A percentile compares a stretch with the other conserved stretches of the same genome.
phyloP scores from a whole-genome alignment of 2,888 invertebrate species.

The Plagodis dolabraria region DNA sequence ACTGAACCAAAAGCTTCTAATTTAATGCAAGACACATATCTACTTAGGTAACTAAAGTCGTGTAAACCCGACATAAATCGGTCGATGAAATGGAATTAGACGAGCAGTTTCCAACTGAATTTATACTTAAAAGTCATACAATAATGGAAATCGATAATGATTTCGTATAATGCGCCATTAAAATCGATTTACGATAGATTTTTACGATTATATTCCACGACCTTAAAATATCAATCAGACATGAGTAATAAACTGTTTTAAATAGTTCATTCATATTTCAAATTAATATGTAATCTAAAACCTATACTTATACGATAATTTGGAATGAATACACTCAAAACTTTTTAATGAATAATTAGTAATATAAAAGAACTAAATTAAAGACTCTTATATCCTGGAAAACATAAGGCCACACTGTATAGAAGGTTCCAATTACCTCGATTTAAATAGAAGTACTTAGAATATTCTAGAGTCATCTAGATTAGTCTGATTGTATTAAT shows the following conservation, averaged over 20 bases:
- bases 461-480: too few relatives aligned
- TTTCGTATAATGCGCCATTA: conserved; percentile 22
- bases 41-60: not conserved
- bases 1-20: too few relatives aligned
- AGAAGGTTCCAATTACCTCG: too few relatives aligned
- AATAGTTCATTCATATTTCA: not conserved
- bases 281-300: not conserved
- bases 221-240: not conserved
- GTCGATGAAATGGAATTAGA: conserved; percentile 8
- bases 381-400: too few relatives aligned
- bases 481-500: too few relatives aligned
- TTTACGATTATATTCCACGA: conserved; percentile 5
- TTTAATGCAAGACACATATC: too few relatives aligned
- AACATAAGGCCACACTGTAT: too few relatives aligned
- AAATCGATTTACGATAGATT: conserved; percentile 12
- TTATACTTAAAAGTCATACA: conserved; percentile 1
- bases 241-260: not conserved
- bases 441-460: too few relatives aligned
- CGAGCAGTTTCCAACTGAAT: conserved; percentile 4
- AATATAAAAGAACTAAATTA: too few relatives aligned
- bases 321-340: too few relatives aligned
- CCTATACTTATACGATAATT: too few relatives aligned
- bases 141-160: conserved; percentile 18
- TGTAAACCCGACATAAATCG: conserved; percentile 1
- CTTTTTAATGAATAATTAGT: too few relatives aligned